phyloP scores from a whole-genome alignment of 2,797 vertebrate genomes.

The Eutrigla gurnardus region DNA sequence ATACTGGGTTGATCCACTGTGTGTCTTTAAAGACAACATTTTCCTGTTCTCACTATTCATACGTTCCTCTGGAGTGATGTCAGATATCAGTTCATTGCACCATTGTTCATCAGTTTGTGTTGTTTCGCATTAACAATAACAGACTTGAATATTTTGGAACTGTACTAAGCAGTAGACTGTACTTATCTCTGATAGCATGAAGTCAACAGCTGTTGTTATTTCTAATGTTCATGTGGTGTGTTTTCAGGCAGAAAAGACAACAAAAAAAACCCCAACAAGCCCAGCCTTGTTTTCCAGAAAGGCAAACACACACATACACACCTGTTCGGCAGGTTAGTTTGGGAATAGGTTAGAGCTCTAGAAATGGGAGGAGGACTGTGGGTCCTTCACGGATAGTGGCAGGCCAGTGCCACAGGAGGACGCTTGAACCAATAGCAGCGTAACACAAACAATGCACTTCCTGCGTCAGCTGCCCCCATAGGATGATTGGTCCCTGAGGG shows the following conservation, averaged over 20 bases:
- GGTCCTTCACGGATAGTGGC: slow-evolving; percentile 58
- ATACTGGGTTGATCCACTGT: neutral
- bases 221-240: slow-evolving; percentile 64
- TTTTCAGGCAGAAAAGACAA: slow-evolving; percentile 64
- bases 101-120: slow-evolving; percentile 10
- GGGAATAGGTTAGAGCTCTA: slow-evolving; percentile 69
- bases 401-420: slow-evolving; percentile 64
- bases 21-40: neutral
- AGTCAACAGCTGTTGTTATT: slow-evolving; percentile 69
- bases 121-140: slow-evolving; percentile 23
- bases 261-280: slow-evolving; percentile 48
- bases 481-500: slow-evolving; percentile 68
- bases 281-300: slow-evolving; percentile 65
- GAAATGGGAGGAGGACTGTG: slow-evolving; percentile 54
- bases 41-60: neutral
- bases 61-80: neutral
- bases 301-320: slow-evolving; percentile 34
- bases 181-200: slow-evolving; percentile 52
- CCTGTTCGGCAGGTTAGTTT: slow-evolving; percentile 66
- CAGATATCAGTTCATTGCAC: slow-evolving; percentile 4
- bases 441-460: slow-evolving; percentile 59
- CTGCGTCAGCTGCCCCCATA: slow-evolving; percentile 58
- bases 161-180: slow-evolving; percentile 38
- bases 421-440: slow-evolving; percentile 60
- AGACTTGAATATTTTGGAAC: slow-evolving; percentile 13